phyloP scores from a whole-genome alignment of 2,888 invertebrate species.

The Acholoe squamosa region DNA sequence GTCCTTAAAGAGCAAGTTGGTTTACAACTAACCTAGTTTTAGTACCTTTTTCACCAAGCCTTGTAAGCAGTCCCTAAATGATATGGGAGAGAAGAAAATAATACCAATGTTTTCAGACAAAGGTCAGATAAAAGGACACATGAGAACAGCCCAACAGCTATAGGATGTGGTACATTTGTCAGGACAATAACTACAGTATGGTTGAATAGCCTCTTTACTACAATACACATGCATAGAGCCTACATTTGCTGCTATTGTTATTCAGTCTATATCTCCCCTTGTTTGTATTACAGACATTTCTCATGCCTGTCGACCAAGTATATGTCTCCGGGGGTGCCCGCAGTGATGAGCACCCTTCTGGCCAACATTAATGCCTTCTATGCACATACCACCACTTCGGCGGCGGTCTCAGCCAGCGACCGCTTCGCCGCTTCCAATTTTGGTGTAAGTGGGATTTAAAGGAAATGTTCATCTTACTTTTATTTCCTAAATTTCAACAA shows the following conservation, averaged over 20 bases:
- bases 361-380: slow-evolving; percentile 99
- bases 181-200: no score
- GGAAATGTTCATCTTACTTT: background rate
- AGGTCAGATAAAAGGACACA: no score
- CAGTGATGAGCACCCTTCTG: slow-evolving; percentile 98
- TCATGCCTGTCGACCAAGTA: slow-evolving; percentile 99
- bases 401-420: slow-evolving; percentile 99
- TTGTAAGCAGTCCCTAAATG: no score
- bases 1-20: no score
- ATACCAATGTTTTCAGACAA: no score
- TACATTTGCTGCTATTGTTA: background rate
- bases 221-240: background rate
- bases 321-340: slow-evolving; percentile 98
- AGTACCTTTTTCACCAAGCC: no score
- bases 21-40: no score
- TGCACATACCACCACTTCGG: slow-evolving; percentile 96
- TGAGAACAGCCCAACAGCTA: no score
- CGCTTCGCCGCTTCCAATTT: slow-evolving; percentile 99
- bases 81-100: no score
- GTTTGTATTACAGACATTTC: slow-evolving; percentile 90
- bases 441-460: slow-evolving; percentile 89
- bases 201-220: background rate
- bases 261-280: no score
- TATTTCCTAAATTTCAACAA: no score
- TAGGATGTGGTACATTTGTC: no score